Percentiles rank a stretch among this genome's conserved stretches.
phyloP scores from a whole-genome alignment of 2,113 vertebrate genomes.

The Carassius auratus region DNA sequence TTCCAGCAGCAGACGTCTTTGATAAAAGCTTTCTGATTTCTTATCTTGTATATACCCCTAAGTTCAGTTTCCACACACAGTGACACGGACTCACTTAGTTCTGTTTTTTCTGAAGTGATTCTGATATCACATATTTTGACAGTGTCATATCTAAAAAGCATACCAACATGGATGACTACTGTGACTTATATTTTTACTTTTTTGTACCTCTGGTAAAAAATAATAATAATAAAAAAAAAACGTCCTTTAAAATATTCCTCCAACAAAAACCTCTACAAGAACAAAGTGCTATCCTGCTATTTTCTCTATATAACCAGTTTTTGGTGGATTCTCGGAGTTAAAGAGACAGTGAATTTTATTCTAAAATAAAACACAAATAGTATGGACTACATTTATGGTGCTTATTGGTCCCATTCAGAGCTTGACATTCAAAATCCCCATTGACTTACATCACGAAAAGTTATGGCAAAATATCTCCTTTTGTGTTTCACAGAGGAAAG shows the following conservation, averaged over 20 bases:
- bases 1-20: constrained; percentile 7
- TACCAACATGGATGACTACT: background rate
- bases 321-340: background rate
- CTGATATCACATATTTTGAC: background rate
- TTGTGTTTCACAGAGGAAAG: no score
- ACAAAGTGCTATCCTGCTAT: background rate
- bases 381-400: no score
- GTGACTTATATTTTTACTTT: background rate
- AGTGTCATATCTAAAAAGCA: background rate
- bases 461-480: no score
- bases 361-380: no score
- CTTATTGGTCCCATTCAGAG: background rate
- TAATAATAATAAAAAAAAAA: background rate
- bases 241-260: background rate
- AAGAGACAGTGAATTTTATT: background rate
- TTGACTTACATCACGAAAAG: background rate
- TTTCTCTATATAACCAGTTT: background rate
- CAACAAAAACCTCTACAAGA: background rate
- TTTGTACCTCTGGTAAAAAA: background rate
- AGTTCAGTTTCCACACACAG: background rate
- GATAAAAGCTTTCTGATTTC: background rate
- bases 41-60: background rate
- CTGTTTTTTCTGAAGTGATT: background rate
- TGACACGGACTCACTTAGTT: background rate
- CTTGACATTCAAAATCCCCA: background rate